phyloP scores from a whole-genome alignment of 2,888 invertebrate species.

The Malthinus flaveolus region DNA sequence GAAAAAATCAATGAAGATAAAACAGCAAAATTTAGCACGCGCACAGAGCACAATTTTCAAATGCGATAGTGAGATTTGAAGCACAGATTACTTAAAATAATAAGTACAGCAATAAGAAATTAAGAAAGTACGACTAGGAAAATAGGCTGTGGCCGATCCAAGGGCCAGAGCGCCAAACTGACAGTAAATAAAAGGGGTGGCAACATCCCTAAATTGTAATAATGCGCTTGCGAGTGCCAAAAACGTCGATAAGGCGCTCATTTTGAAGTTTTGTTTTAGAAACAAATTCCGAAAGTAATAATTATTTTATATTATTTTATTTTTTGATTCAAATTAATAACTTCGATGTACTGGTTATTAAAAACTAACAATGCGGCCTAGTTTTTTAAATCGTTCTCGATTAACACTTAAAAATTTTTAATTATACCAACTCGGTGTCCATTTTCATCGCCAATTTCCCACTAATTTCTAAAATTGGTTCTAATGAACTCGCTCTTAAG shows the following conservation, averaged over 20 bases:
- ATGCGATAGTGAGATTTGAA: constrained; percentile 30
- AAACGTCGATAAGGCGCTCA: constrained; percentile 39
- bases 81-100: constrained; percentile 31
- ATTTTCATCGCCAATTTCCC: no score
- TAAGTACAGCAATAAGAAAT: constrained; percentile 35
- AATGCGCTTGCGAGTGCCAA: constrained; percentile 32
- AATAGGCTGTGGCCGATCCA: constrained; percentile 38
- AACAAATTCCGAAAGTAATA: neutral
- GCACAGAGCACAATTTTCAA: constrained; percentile 32
- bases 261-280: constrained; percentile 27
- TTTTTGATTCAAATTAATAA: no score
- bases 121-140: constrained; percentile 36
- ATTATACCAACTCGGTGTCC: no score
- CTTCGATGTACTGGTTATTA: no score
- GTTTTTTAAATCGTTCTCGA: no score
- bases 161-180: constrained; percentile 39
- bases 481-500: no score
- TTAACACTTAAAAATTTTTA: no score
- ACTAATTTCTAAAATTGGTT: no score
- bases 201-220: constrained; percentile 31
- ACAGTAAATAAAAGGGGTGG: constrained; percentile 39
- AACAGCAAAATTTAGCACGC: constrained; percentile 30
- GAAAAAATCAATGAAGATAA: constrained; percentile 37
- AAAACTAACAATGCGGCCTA: no score
- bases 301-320: no score